These are phyloP conservation scores for Prionchulus punctatus DNA, from an alignment of 2,888 invertebrate genomes.

Conservation along the genomic window DNA sequence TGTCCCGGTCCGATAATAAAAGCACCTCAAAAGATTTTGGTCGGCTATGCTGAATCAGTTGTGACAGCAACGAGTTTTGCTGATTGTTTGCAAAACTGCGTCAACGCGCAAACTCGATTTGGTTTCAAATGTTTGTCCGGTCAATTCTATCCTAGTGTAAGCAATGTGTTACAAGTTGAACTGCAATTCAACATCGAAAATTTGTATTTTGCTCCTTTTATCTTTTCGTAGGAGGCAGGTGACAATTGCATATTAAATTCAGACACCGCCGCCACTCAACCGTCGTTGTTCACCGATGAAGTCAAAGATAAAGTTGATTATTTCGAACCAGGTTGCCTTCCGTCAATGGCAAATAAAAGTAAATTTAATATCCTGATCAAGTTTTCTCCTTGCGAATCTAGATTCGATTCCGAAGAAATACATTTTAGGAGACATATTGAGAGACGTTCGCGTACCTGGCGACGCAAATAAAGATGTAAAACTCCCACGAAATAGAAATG, in stretches of 20 bases:
- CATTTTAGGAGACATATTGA: no score
- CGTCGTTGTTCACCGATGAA: constrained; percentile 29
- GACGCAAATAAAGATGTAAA: not conserved
- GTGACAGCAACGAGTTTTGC: not conserved
- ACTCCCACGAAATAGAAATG: not conserved
- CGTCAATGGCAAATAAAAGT: no score
- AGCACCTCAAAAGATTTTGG: not conserved
- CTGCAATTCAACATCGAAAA: not conserved
- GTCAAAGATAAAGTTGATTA: constrained; percentile 17
- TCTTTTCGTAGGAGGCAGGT: not conserved
- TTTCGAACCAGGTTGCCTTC: not conserved
- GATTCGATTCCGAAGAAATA: no score
- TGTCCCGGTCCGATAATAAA: not conserved
- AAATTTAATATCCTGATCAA: no score
- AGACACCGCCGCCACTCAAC: constrained; percentile 25
- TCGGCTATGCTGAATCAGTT: not conserved
- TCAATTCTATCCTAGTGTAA: not conserved
- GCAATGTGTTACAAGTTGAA: not conserved
- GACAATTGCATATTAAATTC: constrained; percentile 26
- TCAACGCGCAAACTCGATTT: not conserved
- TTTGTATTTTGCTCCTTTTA: no score
- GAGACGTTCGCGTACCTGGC: no score
- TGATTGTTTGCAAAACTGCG: not conserved
- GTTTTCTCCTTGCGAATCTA: no score
- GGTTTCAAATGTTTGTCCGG: not conserved